Percentiles rank a stretch among this genome's conserved stretches.
Evolutionary conservation across 2,113 vertebrate genomes (phyloP).

Genomic region (Sarotherodon lohbergeri): DNA sequence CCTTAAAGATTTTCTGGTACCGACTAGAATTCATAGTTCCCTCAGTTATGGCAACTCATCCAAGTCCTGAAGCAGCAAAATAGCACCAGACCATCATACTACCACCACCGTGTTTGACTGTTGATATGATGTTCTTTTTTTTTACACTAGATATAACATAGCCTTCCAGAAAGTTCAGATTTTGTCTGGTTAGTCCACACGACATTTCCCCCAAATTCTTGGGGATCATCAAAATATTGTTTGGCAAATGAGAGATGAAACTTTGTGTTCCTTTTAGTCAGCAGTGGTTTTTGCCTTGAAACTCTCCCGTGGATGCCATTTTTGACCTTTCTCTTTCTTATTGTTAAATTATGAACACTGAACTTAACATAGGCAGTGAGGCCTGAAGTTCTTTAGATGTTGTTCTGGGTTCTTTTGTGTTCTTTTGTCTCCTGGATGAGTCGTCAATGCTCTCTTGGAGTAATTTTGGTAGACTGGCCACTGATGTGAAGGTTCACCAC

Average conservation of each 20-base stretch:
- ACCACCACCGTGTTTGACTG: neutral
- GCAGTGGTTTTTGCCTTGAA: neutral
- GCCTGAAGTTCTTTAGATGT: neutral
- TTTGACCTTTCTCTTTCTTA: neutral
- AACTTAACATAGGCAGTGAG: neutral
- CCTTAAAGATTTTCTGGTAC: neutral
- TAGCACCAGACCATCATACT: rapidly evolving
- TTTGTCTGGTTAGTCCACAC: neutral
- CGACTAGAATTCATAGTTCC: neutral
- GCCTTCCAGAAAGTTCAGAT: neutral
- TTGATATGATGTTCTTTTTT: neutral
- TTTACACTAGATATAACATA: neutral
- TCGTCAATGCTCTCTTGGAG: neutral
- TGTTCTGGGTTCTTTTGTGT: neutral
- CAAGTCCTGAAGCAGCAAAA: neutral
- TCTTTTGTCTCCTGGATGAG: neutral
- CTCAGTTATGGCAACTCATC: neutral
- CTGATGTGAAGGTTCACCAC: neutral
- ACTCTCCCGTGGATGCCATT: neutral
- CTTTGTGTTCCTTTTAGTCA: neutral
- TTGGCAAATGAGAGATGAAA: neutral
- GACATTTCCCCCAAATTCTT: neutral
- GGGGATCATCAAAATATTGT: neutral
- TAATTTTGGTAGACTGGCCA: neutral
- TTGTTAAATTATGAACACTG: neutral